These are phyloP conservation scores for Pseudorectes ferrugineus DNA, from an alignment of 2,113 vertebrate genomes.

Conservation along the genomic window DNA sequence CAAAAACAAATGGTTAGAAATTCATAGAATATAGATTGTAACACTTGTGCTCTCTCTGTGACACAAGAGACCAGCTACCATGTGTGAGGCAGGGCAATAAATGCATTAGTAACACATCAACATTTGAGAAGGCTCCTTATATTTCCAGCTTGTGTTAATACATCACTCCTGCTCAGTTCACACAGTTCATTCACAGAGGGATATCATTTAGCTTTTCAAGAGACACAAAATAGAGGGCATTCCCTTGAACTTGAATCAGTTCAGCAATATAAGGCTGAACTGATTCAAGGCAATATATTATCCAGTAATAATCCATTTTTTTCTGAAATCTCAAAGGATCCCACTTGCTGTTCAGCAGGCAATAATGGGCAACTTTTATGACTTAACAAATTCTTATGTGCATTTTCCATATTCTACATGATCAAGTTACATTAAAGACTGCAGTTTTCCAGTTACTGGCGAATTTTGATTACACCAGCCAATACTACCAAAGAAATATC, in stretches of 20 bases:
- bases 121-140: background rate
- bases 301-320: background rate
- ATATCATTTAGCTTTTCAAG: background rate
- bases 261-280: background rate
- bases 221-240: background rate
- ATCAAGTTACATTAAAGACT: background rate
- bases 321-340: background rate
- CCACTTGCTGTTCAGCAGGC: background rate
- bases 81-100: background rate
- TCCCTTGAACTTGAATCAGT: background rate
- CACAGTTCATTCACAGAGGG: background rate
- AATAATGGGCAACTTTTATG: background rate
- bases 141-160: background rate
- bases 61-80: background rate
- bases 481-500: background rate
- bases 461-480: background rate
- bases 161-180: background rate
- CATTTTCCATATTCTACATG: background rate
- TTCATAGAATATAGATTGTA: background rate
- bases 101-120: background rate
- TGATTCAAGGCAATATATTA: background rate
- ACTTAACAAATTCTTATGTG: background rate
- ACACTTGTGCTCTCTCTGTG: background rate
- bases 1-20: conserved; percentile 25
- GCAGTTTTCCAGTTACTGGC: background rate